phyloP scores from a whole-genome alignment of 2,113 vertebrate genomes.

The Channa argus region DNA sequence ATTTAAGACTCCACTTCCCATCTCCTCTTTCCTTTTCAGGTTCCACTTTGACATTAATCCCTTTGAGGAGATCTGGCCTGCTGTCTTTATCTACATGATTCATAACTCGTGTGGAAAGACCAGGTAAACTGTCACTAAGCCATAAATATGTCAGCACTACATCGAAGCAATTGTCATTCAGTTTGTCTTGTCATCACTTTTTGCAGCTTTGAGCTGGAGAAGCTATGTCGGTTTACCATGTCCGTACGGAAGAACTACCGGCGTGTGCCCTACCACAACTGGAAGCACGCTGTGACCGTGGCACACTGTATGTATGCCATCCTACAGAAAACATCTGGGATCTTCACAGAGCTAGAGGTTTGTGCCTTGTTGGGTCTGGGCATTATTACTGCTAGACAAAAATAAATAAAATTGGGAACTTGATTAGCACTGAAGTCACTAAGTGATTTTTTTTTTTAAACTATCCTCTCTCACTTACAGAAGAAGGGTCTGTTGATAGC shows the following conservation, averaged over 20 bases:
- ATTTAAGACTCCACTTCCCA: conserved; percentile 29
- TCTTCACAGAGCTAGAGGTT: conserved; percentile 97
- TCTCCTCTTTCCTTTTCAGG: conserved; percentile 75
- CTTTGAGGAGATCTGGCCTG: conserved; percentile 96
- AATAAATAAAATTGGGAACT: not conserved
- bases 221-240: conserved; percentile 98
- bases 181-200: not conserved
- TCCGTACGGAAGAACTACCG: conserved; percentile 98
- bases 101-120: conserved; percentile 93
- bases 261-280: conserved; percentile 99
- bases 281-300: conserved; percentile 97
- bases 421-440: conserved; percentile 3
- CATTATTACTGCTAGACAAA: not conserved
- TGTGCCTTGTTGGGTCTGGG: conserved; percentile 19
- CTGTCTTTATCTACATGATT: conserved; percentile 97
- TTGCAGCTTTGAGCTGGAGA: conserved; percentile 94
- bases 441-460: conserved; percentile 1
- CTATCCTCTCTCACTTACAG: conserved; percentile 73
- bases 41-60: conserved; percentile 98
- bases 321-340: conserved; percentile 89
- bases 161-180: not conserved
- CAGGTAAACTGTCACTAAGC: conserved; percentile 83
- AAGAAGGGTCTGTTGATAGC: conserved; percentile 95
- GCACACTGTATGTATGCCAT: conserved; percentile 98
- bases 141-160: not conserved